Conservation (phyloP, 2,888 invertebrate species). For the Sphinx pinastri region DNA sequence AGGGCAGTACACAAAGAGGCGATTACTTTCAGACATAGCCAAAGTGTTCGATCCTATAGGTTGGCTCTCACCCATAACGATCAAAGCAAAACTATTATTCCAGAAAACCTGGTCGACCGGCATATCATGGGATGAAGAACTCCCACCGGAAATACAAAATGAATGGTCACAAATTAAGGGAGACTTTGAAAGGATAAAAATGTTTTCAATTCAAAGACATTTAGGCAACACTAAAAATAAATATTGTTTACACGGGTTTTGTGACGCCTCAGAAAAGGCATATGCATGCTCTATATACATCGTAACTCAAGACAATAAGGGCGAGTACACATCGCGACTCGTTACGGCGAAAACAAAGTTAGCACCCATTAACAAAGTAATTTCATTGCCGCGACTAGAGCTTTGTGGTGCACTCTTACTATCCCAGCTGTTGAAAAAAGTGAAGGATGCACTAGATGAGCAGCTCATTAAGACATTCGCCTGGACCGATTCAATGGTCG, state of each 20-base stretch:
- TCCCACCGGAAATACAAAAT: too few relatives aligned
- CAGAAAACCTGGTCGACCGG: too few relatives aligned
- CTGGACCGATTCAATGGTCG: conserved; percentile 37
- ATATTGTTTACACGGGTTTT: neutral
- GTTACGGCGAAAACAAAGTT: conserved; percentile 27
- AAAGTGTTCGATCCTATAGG: too few relatives aligned
- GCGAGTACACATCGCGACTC: neutral
- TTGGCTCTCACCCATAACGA: too few relatives aligned
- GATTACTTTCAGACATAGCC: too few relatives aligned
- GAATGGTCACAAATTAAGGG: too few relatives aligned
- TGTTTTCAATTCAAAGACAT: neutral
- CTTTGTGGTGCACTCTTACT: conserved; percentile 28
- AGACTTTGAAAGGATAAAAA: neutral
- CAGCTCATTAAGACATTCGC: conserved; percentile 29
- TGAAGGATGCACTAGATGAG: neutral
- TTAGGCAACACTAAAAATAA: neutral
- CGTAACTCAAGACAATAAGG: neutral
- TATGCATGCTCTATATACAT: neutral
- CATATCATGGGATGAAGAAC: too few relatives aligned
- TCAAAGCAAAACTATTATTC: too few relatives aligned
- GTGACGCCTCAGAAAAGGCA: neutral
- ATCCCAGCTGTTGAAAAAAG: conserved; percentile 24
- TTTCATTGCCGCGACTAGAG: conserved; percentile 30
- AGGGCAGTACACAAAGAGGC: too few relatives aligned
- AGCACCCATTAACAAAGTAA: conserved; percentile 19